Evolutionary conservation across 2,797 vertebrate genomes (phyloP), one percentile per base, ranked within the genome.

Genomic region (Chaetophractus vellerosus): DNA sequence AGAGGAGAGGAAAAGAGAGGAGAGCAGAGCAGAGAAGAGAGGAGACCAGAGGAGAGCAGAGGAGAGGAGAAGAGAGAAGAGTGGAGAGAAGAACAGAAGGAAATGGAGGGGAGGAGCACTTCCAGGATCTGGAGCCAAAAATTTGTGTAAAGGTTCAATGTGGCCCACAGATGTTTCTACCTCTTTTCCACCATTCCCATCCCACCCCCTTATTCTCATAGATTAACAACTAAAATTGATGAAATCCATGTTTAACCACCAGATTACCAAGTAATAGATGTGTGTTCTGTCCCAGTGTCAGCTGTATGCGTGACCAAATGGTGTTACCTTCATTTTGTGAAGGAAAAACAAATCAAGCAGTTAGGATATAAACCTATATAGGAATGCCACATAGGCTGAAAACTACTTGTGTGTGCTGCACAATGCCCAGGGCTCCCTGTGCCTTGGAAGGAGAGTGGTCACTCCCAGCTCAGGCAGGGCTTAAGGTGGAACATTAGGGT

Each of bases 251-350:
- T 61, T 92, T 5, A 81, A 69, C 57, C 66, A 38, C 28, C 55
- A 66, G 91, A 81, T 83, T 61, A 93, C 59, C 68, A 82, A 64
- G 88, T 16, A 64, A 59, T 52, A 90, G 38, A 23, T 89, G 38
- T n/a, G 5, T 75, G 45, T 81, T 87, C 45, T 88, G 61, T 2
- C 87, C 41, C 63, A 64, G 1, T 31, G 33, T 48, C 14, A 87
- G 72, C 8, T 48, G 52, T 52, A 38, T 68, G 59, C 33, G 90
- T 45, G 26, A 79, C 19, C 64, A 82, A 84, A 66, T 71, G 12
- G 28, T 41, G 74, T 83, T 80, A 64, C 28, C 36, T 87, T 72
- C 75, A 50, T 92, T 93, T 84, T 71, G 71, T 24, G 15, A 92
- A 64, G 78, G 36, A 31, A 63, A 78, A 36, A 75, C 33, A 50